A percentile compares a stretch with the other conserved stretches of the same genome.
Conservation (phyloP, 2,888 invertebrate species). For the Sphaerophoria taeniata region DNA sequence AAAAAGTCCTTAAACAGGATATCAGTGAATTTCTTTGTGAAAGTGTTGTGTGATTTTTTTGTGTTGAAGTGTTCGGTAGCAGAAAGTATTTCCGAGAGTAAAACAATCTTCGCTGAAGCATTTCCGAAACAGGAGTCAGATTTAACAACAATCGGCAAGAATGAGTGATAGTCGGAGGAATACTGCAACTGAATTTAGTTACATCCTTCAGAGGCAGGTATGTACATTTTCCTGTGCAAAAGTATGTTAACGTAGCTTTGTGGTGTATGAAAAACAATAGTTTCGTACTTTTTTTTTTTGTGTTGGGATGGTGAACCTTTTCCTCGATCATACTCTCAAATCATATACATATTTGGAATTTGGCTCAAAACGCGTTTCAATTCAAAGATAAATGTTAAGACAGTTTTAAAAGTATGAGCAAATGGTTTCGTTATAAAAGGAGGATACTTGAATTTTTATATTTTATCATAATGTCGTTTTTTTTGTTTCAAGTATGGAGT, state of each 20-base stretch:
- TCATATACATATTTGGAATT: too few relatives aligned
- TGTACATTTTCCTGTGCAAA: slow-evolving; percentile 55
- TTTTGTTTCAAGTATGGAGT: too few relatives aligned
- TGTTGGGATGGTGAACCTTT: neutral
- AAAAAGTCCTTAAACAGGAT: slow-evolving; percentile 31
- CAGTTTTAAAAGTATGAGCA: too few relatives aligned
- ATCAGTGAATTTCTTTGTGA: slow-evolving; percentile 46
- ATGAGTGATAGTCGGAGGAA: slow-evolving; percentile 82
- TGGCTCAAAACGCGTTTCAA: too few relatives aligned
- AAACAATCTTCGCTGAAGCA: slow-evolving; percentile 42
- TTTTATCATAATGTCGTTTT: too few relatives aligned
- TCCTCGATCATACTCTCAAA: too few relatives aligned
- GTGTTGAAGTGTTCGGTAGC: neutral
- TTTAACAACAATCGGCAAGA: slow-evolving; percentile 59
- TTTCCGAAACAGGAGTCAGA: slow-evolving; percentile 29
- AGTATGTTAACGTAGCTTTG: neutral
- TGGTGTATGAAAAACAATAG: slow-evolving; percentile 7
- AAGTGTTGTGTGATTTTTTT: slow-evolving; percentile 28
- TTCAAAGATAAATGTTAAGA: too few relatives aligned
- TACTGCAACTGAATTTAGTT: slow-evolving; percentile 82
- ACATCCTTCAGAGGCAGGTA: slow-evolving; percentile 82
- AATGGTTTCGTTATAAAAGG: too few relatives aligned
- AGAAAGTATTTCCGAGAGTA: slow-evolving; percentile 29
- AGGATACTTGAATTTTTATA: too few relatives aligned
- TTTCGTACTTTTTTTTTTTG: neutral